A percentile compares a stretch with the other conserved stretches of the same genome.
These are phyloP conservation scores for Bujurquina vittata DNA, from an alignment of 2,113 vertebrate species.

Conservation along the genomic window DNA sequence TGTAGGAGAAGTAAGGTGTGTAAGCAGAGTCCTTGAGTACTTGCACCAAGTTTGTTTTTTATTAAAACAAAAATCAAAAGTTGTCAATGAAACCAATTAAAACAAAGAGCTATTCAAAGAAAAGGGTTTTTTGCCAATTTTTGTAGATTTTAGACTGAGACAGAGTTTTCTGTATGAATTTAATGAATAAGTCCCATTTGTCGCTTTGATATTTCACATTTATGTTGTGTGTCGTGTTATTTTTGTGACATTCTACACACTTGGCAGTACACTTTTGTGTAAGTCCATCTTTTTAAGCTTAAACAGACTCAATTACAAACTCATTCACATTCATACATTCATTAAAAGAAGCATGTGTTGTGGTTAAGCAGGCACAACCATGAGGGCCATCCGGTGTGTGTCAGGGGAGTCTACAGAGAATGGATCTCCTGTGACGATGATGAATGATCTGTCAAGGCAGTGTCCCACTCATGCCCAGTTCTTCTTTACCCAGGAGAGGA, in stretches of 20 bases:
- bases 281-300: conserved; percentile 11
- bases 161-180: too few species aligned
- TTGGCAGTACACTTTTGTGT: background rate
- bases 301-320: conserved; percentile 36
- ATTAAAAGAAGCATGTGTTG: conserved; percentile 48
- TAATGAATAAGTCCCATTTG: background rate
- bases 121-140: too few species aligned
- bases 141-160: too few species aligned
- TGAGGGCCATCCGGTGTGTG: conserved; percentile 57
- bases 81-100: too few species aligned
- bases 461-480: conserved; percentile 61
- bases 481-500: conserved; percentile 68
- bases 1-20: background rate
- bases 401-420: conserved; percentile 61
- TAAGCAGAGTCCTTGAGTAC: background rate
- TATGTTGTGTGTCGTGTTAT: background rate
- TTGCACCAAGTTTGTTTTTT: background rate
- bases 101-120: too few species aligned
- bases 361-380: conserved; percentile 49
- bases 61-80: background rate
- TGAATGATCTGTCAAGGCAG: conserved; percentile 77
- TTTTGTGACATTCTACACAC: background rate
- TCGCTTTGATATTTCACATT: background rate
- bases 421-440: conserved; percentile 74
- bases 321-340: conserved; percentile 13